Percentiles rank a stretch among this genome's conserved stretches.
Evolutionary conservation across 2,797 vertebrate genomes (phyloP).

Genomic region (Scarus forsteni): DNA sequence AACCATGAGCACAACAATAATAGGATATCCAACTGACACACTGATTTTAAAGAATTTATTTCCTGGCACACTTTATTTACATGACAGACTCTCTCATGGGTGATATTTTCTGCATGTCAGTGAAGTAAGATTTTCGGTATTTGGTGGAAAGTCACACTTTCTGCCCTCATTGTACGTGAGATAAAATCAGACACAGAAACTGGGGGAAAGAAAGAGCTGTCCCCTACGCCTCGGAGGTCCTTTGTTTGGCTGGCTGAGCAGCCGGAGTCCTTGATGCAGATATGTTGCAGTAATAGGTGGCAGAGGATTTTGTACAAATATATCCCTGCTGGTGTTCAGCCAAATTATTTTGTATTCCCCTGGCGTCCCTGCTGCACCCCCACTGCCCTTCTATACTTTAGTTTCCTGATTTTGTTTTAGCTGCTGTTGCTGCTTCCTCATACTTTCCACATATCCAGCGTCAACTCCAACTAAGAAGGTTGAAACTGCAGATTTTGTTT

Average conservation of each 20-base stretch:
- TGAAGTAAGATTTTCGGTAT: neutral
- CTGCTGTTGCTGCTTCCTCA: conserved; percentile 20
- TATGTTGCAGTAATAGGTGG: conserved; percentile 49
- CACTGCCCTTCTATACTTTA: neutral
- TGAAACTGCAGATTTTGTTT: conserved; percentile 23
- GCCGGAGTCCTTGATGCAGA: conserved; percentile 31
- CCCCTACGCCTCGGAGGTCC: conserved; percentile 21
- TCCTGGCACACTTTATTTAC: too few species aligned
- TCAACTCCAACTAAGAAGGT: conserved; percentile 1
- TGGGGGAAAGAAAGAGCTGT: conserved; percentile 21
- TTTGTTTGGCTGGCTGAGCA: conserved; percentile 40
- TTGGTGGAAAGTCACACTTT: neutral
- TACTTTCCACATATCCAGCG: conserved; percentile 10
- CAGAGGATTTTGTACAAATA: conserved; percentile 38
- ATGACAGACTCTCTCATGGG: too few species aligned
- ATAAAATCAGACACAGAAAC: conserved; percentile 21
- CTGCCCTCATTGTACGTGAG: conserved; percentile 9
- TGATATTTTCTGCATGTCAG: too few species aligned
- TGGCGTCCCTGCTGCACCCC: conserved; percentile 5
- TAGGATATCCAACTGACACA: too few species aligned
- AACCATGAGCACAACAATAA: too few species aligned
- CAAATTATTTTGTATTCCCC: conserved; percentile 45
- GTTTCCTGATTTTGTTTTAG: conserved; percentile 18
- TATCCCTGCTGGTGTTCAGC: conserved; percentile 28
- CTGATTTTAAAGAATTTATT: too few species aligned